Base-by-base conservation (phyloP, 2,797 vertebrate genomes). In the Sphenodon punctatus region DNA sequence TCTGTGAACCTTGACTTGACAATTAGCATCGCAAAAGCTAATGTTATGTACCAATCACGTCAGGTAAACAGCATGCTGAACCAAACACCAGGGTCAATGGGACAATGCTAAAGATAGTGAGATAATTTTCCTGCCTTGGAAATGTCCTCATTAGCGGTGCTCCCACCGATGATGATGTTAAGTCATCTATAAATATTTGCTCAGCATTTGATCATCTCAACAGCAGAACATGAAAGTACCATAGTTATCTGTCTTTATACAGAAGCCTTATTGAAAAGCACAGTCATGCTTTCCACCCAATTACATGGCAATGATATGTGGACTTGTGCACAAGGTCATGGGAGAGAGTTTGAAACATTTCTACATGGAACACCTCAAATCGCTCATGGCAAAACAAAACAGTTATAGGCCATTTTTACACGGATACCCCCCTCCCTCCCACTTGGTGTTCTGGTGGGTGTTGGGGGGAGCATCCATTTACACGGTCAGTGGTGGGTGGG, bases 21-120 rank as follows among this genome's bases (percentile, higher is more conserved):
- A 82, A 74, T 76, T 73, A 83, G 6, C 38, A 58, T 32, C 59
- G 46, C 10, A 20, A 45, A 64, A 58, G 43, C 45, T 42, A 51
- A 56, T 4, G 2, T 14, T 69, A 27, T 55, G 77, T 68, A 42
- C 46, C 11, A 73, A 48, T 13, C 14, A 48, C 7, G 22, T n/a
- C 45, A 83, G 73, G 77, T 67, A 88, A 74, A 83, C 9, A 3
- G 7, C 55, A 34, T 58, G 38, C 73, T 80, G 42, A 73, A 46
- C 59, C 32, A 86, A 83, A 51, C 11, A 38, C 53, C 51, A 15
- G 27, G 15, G n/a, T 19, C 51, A 53, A 30, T 53, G n/a, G 15
- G 65, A 22, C 25, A 46, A 34, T 17, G 20, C 46, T 53, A 56
- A 41, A 72, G 53, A 38, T 17, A 56, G 46, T 51, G 11, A 74